phyloP scores from a whole-genome alignment of 2,113 vertebrate species.

The Actenoides lindsayi region DNA sequence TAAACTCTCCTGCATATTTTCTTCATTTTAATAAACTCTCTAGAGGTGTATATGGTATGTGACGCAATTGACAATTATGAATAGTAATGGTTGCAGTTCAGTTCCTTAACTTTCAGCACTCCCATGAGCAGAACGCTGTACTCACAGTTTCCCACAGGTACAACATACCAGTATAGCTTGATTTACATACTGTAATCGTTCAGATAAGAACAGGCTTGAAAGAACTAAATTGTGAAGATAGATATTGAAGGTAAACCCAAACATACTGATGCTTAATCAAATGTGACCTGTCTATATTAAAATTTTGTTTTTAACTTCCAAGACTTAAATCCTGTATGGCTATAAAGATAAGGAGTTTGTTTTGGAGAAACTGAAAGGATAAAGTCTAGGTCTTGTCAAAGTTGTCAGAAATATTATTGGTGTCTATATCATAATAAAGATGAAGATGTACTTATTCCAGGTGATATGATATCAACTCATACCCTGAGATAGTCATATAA shows the following conservation, averaged over 20 bases:
- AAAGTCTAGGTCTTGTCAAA: not conserved
- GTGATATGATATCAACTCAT: not conserved
- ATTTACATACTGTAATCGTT: not conserved
- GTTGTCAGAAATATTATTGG: not conserved
- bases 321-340: not conserved
- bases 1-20: not conserved
- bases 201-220: not conserved
- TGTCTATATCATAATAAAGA: not conserved
- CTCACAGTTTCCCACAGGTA: not conserved
- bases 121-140: not conserved
- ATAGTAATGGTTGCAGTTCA: not conserved
- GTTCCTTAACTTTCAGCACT: not conserved
- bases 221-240: not conserved
- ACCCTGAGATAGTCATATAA: not conserved
- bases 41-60: not conserved
- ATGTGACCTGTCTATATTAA: not conserved
- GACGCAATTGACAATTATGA: not conserved
- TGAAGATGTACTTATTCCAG: not conserved
- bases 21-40: not conserved
- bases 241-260: not conserved
- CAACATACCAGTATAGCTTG: not conserved
- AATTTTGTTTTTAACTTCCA: not conserved
- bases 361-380: not conserved
- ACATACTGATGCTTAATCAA: not conserved
- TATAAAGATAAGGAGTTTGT: not conserved